Percentiles rank a stretch among this genome's conserved stretches.
Conservation (phyloP, 2,113 vertebrate genomes). For the Thalassarche chlororhynchos region DNA sequence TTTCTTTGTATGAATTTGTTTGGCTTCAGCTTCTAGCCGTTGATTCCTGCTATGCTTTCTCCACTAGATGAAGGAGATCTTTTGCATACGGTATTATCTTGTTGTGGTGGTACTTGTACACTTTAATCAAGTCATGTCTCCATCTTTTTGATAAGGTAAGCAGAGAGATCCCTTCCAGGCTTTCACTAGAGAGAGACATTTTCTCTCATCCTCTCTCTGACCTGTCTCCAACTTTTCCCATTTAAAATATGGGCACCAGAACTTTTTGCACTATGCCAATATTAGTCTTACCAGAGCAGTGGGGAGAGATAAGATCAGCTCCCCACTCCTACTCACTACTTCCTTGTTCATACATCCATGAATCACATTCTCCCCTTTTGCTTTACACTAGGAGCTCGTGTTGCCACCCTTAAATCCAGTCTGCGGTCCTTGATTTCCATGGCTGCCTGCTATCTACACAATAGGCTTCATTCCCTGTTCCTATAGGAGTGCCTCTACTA, state of each 20-base stretch:
- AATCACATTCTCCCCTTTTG: constrained; percentile 5
- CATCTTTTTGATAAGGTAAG: constrained; percentile 47
- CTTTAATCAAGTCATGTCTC: constrained; percentile 46
- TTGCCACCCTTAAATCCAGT: background rate
- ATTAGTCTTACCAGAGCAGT: background rate
- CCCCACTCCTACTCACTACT: constrained; percentile 27
- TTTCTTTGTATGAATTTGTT: constrained; percentile 49
- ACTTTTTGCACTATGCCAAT: background rate
- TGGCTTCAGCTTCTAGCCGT: constrained; percentile 33
- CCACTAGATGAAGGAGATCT: constrained; percentile 39
- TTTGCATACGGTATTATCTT: constrained; percentile 49
- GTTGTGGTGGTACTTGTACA: constrained; percentile 1
- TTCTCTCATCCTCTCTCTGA: constrained; percentile 49
- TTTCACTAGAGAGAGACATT: constrained; percentile 26
- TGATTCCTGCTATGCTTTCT: constrained; percentile 41
- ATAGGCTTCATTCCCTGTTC: background rate
- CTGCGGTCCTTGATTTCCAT: background rate
- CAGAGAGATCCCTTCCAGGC: constrained; percentile 36
- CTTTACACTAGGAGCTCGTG: background rate
- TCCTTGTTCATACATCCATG: constrained; percentile 15
- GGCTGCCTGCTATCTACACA: background rate
- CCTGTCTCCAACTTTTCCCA: constrained; percentile 29
- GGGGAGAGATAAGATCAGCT: constrained; percentile 36
- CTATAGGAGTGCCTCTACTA: background rate
- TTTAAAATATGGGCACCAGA: background rate